These are phyloP conservation scores for Harpagifer antarcticus DNA, from an alignment of 2,797 vertebrate genomes.

Conservation along the genomic window DNA sequence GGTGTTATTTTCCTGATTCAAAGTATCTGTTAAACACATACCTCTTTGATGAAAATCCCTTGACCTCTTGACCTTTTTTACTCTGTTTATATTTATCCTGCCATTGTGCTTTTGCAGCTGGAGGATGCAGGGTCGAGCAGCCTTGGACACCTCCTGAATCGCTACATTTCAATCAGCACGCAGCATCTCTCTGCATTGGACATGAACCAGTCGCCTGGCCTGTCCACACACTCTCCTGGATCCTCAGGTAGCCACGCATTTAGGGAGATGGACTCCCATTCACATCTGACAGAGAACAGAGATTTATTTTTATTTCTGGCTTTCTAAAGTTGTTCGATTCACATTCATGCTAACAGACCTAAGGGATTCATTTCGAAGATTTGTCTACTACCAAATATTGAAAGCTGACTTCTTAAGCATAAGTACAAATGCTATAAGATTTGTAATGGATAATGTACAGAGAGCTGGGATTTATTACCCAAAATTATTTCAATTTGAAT, in stretches of 20 bases:
- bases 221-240: slow-evolving; percentile 95
- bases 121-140: slow-evolving; percentile 97
- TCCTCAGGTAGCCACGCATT: slow-evolving; percentile 90
- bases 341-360: not conserved
- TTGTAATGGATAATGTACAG: too few species aligned
- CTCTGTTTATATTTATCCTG: not conserved
- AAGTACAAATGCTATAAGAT: not conserved
- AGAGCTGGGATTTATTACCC: too few species aligned
- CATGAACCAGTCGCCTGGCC: slow-evolving; percentile 96
- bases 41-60: not conserved
- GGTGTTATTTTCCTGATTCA: not conserved
- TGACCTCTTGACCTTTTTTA: not conserved
- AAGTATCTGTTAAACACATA: not conserved
- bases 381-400: not conserved
- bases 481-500: too few species aligned
- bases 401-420: not conserved
- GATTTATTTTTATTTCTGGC: not conserved
- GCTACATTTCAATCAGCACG: slow-evolving; percentile 93
- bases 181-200: slow-evolving; percentile 87
- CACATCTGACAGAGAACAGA: too few species aligned
- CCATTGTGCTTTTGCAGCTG: slow-evolving; percentile 80
- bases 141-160: slow-evolving; percentile 93
- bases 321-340: not conserved
- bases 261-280: not conserved
- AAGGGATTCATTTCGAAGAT: not conserved